Evolutionary conservation across 2,888 invertebrate species (phyloP).

Genomic region (Gordius sp.): DNA sequence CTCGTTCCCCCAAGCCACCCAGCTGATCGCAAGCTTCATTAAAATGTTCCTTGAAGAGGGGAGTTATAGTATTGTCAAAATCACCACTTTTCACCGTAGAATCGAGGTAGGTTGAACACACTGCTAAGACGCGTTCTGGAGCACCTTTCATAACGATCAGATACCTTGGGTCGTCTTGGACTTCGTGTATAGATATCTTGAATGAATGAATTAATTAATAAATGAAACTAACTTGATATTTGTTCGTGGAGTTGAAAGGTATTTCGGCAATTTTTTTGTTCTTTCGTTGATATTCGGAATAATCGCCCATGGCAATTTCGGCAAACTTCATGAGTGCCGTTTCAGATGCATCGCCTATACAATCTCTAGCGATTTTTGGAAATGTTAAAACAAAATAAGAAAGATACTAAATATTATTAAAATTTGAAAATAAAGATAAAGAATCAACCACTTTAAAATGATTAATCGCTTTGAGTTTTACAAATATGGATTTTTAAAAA

Average conservation of each 20-base stretch:
- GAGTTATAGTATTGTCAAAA: background rate
- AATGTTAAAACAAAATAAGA: background rate
- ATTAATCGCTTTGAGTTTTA: too few relatives aligned
- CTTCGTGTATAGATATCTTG: conserved; percentile 74
- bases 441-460: too few relatives aligned
- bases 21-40: background rate
- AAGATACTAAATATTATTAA: too few relatives aligned
- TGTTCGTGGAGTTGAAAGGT: conserved; percentile 41
- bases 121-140: conserved; percentile 58
- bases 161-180: conserved; percentile 45
- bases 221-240: conserved; percentile 33
- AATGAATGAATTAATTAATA: background rate
- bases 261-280: conserved; percentile 39
- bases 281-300: conserved; percentile 31
- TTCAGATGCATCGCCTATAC: conserved; percentile 74
- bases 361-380: conserved; percentile 30
- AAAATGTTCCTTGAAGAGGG: background rate
- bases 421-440: too few relatives aligned
- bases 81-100: background rate
- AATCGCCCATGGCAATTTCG: conserved; percentile 37
- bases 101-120: conserved; percentile 36
- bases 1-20: conserved; percentile 3
- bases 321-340: conserved; percentile 52
- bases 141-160: conserved; percentile 46
- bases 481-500: too few relatives aligned